phyloP scores from a whole-genome alignment of 2,797 vertebrate genomes.

The Parauchenoglanis punctatus region DNA sequence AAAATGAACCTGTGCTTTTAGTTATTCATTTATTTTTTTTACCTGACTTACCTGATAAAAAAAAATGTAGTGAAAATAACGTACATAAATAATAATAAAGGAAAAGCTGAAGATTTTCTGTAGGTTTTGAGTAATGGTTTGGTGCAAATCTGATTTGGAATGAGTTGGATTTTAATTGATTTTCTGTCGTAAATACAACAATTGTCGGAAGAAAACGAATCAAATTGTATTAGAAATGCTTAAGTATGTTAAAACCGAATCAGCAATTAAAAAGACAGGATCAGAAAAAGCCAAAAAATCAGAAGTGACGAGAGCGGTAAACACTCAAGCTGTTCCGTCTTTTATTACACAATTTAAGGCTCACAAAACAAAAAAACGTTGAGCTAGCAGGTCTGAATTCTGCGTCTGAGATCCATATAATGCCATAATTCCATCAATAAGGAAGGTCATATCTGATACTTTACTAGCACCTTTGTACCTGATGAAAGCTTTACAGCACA shows the following conservation, averaged over 20 bases:
- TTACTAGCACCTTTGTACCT: constrained; percentile 17
- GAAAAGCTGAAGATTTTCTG: not conserved
- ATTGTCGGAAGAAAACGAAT: not conserved
- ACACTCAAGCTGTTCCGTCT: not conserved
- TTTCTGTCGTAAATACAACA: too few species aligned
- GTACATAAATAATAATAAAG: too few species aligned
- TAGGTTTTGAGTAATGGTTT: not conserved
- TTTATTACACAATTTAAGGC: not conserved
- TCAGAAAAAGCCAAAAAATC: not conserved
- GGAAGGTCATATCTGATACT: not conserved
- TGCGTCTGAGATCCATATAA: not conserved
- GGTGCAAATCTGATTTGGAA: not conserved
- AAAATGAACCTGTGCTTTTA: not conserved
- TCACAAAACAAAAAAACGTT: not conserved
- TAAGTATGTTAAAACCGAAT: not conserved
- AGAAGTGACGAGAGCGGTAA: not conserved
- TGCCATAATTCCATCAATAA: not conserved
- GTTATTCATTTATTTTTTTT: not conserved
- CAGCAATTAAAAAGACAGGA: not conserved
- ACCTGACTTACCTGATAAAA: not conserved
- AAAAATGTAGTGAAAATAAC: not conserved
- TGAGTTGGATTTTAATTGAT: too few species aligned
- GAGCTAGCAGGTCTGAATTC: not conserved
- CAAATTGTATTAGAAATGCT: not conserved
- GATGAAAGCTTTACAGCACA: not conserved